These are phyloP conservation scores for Drepanosiphum platanoidis DNA, from an alignment of 2,888 invertebrate species.

Conservation along the genomic window DNA sequence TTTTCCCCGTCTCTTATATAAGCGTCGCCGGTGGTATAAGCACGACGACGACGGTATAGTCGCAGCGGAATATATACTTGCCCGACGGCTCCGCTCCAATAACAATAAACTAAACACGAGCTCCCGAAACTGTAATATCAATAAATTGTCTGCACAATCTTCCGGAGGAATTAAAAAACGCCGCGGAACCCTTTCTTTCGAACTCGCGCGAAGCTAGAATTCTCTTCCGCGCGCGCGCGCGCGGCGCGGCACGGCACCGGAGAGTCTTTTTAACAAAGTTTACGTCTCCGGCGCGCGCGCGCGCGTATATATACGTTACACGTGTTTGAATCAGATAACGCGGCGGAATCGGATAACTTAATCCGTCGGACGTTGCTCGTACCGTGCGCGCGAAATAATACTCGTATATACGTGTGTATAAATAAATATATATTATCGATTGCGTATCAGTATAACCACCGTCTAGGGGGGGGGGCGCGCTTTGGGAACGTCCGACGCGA, in stretches of 20 bases:
- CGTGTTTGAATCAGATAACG: conserved; percentile 34
- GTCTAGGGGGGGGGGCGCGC: no score
- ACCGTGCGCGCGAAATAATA: not conserved
- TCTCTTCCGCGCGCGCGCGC: not conserved
- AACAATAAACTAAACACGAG: conserved; percentile 49
- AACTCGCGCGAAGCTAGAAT: not conserved
- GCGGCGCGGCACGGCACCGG: not conserved
- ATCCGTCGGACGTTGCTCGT: not conserved
- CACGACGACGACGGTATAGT: no score
- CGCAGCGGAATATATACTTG: not conserved
- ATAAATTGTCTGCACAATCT: conserved; percentile 59
- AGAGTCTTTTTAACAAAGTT: conserved; percentile 28
- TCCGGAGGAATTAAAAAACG: conserved; percentile 47
- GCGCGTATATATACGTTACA: not conserved
- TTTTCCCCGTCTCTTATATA: not conserved
- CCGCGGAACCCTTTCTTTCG: conserved; percentile 17
- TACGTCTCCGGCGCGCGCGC: not conserved
- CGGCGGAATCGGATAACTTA: conserved; percentile 2
- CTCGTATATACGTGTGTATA: not conserved
- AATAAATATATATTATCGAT: not conserved
- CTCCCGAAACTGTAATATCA: conserved; percentile 53
- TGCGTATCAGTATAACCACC: conserved; percentile 8
- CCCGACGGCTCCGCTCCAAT: conserved; percentile 57
- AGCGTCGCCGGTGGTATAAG: not conserved
- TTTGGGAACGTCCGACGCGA: not conserved